Conservation (phyloP, 35 echinoderm and acorn worm species). For the Heliocidaris tuberculata region DNA sequence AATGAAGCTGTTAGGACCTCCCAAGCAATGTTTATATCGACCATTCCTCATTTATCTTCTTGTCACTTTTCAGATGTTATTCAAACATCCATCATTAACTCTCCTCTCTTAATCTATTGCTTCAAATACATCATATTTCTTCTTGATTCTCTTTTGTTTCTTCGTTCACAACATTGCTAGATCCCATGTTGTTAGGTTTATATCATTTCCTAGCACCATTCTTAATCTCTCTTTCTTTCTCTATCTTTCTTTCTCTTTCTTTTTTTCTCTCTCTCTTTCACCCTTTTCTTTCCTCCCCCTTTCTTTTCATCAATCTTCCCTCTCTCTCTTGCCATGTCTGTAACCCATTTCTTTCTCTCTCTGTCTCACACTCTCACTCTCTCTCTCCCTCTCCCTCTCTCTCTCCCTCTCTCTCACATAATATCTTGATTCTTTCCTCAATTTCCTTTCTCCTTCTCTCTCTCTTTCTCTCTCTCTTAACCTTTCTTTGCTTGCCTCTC, state of each 20-base stretch:
- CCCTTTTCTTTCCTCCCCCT: background rate
- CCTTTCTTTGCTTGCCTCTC: background rate
- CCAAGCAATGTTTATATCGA: background rate
- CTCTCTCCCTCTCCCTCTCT: background rate
- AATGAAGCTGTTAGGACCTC: background rate
- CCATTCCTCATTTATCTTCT: constrained; percentile 2
- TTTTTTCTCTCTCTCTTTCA: background rate
- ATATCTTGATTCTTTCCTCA: background rate
- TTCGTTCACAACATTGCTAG: too few relatives aligned
- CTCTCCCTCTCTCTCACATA: background rate
- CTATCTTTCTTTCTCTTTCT: background rate
- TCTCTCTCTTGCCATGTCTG: background rate
- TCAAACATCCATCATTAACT: background rate
- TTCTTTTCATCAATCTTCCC: background rate
- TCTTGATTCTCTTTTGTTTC: too few relatives aligned
- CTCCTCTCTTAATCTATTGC: background rate
- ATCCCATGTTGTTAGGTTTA: background rate
- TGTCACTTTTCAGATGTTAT: background rate
- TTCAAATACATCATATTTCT: too few relatives aligned
- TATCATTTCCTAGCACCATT: background rate
- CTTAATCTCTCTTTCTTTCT: too few relatives aligned
- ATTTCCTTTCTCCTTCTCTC: background rate
- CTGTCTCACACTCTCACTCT: background rate
- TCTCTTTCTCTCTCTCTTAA: background rate
- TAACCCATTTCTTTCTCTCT: background rate